These are phyloP conservation scores for Muscicapa adusta DNA, from an alignment of 2,113 vertebrate genomes.

Conservation along the genomic window DNA sequence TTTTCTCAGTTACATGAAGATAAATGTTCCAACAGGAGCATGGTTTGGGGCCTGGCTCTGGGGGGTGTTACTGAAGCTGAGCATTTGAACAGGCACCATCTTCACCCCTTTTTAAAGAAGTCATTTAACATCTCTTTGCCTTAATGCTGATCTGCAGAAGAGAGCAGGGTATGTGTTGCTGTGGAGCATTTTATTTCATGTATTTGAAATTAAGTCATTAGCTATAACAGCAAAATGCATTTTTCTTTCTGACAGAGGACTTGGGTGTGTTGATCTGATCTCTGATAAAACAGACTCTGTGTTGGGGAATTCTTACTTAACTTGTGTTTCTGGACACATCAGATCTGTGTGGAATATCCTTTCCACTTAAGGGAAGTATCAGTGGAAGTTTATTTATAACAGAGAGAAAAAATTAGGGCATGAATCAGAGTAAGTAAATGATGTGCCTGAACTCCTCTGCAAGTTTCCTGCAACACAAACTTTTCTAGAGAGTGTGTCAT, in stretches of 20 bases:
- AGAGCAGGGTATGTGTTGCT: background rate
- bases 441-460: background rate
- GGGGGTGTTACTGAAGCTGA: background rate
- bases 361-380: background rate
- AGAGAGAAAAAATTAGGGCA: background rate
- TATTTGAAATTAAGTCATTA: background rate
- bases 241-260: background rate
- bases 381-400: background rate
- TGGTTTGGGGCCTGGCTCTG: background rate
- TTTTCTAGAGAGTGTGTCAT: background rate
- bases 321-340: background rate
- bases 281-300: background rate
- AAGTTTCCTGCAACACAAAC: background rate
- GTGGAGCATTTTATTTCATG: background rate
- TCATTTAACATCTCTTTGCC: background rate
- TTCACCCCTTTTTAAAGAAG: background rate
- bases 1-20: background rate
- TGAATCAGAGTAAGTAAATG: background rate
- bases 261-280: background rate
- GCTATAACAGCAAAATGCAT: background rate
- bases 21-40: background rate
- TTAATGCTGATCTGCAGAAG: background rate
- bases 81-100: background rate
- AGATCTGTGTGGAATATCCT: background rate
- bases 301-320: background rate